Conservation (phyloP, 1,140 invertebrate species). For the Nilaparvata lugens region DNA sequence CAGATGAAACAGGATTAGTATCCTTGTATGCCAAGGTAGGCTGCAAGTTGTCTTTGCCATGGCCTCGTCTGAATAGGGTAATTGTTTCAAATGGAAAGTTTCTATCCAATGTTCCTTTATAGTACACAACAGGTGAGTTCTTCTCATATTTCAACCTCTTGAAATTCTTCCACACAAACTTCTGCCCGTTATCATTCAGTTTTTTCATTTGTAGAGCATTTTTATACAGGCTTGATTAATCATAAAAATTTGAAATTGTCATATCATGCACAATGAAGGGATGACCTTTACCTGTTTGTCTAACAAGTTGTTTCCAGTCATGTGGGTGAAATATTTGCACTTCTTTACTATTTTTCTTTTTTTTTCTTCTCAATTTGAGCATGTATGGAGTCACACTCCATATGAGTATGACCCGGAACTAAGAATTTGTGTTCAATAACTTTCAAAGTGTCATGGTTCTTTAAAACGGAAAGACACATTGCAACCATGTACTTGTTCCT, state of each 20-base stretch:
- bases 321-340: conserved; percentile 22
- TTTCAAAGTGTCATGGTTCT: not conserved
- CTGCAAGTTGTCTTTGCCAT: no score
- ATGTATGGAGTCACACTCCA: conserved; percentile 31
- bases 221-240: not conserved
- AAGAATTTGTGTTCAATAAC: not conserved
- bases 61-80: no score
- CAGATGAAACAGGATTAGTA: no score
- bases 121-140: no score
- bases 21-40: no score
- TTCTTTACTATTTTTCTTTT: conserved; percentile 14
- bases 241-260: not conserved
- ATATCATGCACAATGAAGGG: not conserved
- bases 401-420: conserved; percentile 8
- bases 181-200: not conserved
- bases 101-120: no score
- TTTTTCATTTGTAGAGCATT: conserved; percentile 1
- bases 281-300: conserved; percentile 2
- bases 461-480: conserved; percentile 22
- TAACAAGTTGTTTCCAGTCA: conserved; percentile 21
- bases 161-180: not conserved
- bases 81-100: no score
- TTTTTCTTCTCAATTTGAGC: conserved; percentile 28
- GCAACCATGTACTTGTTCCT: conserved; percentile 28
- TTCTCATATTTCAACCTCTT: conserved; percentile 1